Conservation (phyloP, 1,140 invertebrate species). For the Plutomurus gul region DNA sequence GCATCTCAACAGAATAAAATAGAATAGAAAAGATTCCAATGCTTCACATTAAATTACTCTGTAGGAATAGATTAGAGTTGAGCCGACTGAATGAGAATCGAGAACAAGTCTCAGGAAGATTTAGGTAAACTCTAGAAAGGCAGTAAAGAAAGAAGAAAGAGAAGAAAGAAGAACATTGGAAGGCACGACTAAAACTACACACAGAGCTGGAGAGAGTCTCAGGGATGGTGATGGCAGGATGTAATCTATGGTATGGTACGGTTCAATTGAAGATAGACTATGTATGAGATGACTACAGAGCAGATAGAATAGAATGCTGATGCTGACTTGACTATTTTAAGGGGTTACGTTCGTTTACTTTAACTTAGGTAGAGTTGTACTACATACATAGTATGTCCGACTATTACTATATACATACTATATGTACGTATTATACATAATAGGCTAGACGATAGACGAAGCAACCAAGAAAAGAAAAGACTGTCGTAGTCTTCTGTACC, state of each 20-base stretch:
- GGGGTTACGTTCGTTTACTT: conserved; percentile 28
- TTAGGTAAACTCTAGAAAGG: conserved; percentile 20
- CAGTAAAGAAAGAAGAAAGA: conserved; percentile 27
- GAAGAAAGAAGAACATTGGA: not conserved
- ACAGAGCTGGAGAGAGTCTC: not conserved
- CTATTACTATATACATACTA: not conserved
- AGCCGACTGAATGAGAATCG: conserved; percentile 19
- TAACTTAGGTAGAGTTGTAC: not conserved
- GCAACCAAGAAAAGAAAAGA: too few species aligned
- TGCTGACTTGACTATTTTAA: conserved; percentile 27
- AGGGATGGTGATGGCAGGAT: conserved; percentile 21
- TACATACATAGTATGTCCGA: not conserved
- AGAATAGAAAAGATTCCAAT: conserved; percentile 24
- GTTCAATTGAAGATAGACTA: conserved; percentile 29
- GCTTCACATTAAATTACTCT: conserved; percentile 29
- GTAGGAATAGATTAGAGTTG: conserved; percentile 27
- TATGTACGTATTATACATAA: not conserved
- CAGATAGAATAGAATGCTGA: conserved; percentile 29
- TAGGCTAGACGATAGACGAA: too few species aligned
- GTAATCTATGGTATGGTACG: conserved; percentile 12
- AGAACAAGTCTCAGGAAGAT: not conserved
- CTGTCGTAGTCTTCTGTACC: too few species aligned
- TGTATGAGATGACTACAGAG: conserved; percentile 27
- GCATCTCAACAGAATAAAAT: conserved; percentile 29
- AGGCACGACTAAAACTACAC: not conserved